Percentiles rank a stretch among this genome's conserved stretches.
Evolutionary conservation across 2,113 vertebrate genomes (phyloP).

Genomic region (Sclerurus mexicanus): DNA sequence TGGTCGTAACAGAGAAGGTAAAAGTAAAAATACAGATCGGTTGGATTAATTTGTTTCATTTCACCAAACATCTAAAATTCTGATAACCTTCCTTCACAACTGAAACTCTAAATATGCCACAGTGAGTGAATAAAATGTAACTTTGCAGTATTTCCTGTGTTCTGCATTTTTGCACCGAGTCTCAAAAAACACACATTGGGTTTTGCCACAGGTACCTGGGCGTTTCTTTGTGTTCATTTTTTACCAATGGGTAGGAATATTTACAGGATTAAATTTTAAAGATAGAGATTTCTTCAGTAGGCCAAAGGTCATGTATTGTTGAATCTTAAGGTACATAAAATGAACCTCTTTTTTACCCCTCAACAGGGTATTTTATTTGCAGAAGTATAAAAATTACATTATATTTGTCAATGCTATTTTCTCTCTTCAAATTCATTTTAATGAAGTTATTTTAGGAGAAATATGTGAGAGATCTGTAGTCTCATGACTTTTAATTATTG

Average conservation of each 20-base stretch:
- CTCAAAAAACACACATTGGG: neutral
- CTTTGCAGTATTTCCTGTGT: neutral
- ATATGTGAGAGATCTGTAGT: neutral
- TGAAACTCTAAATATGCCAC: neutral
- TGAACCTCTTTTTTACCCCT: neutral
- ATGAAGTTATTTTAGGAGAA: neutral
- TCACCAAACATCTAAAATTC: neutral
- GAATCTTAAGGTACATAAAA: slow-evolving; percentile 9
- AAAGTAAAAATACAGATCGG: neutral
- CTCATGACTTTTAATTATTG: neutral
- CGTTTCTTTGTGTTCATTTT: neutral
- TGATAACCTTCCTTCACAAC: neutral
- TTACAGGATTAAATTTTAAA: slow-evolving; percentile 56
- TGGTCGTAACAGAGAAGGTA: neutral
- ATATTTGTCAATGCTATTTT: neutral
- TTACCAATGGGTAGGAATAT: slow-evolving; percentile 19
- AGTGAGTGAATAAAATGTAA: neutral
- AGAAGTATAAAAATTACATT: neutral
- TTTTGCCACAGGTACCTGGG: neutral
- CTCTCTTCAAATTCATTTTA: neutral
- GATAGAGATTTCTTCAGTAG: slow-evolving; percentile 3
- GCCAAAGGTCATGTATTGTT: neutral
- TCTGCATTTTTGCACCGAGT: neutral
- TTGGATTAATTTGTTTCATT: neutral
- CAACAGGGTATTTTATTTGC: slow-evolving; percentile 20